Base-by-base conservation (phyloP, 2,113 vertebrate genomes). In the Corydoras sp. region DNA sequence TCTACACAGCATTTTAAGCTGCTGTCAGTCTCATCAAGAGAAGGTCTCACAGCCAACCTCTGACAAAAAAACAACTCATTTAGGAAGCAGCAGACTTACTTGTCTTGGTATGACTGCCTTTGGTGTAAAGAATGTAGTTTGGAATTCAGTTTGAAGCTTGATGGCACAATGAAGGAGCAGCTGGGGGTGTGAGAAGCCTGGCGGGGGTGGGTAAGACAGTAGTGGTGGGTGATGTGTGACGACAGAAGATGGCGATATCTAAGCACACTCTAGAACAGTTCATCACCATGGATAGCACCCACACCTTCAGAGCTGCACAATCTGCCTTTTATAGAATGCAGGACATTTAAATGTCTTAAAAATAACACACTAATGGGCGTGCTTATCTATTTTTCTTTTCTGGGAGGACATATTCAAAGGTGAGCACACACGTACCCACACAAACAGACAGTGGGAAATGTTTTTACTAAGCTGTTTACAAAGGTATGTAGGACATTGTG, bases 331-430 rank as follows among this genome's bases (percentile, higher is more conserved):
- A 75, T 55, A 60, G 68, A 49, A 49, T 12, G 35, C 50, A 53
- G 68, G 71, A 29, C 49, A 67, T 70, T 74, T 69, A 60, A 73
- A 70, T 62, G 72, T 15, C 53, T 74, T 71, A 30, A 70, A 71
- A 78, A 74, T 74, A 78, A 74, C 68, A 70, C 29, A 65, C 63
- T 78, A 72, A 78, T 75, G 65, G 69, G 15, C 10, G 50, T 15
- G 50, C 64, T 78, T 78, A 78, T 78, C 77, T 67, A 43, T 43
- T 63, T 56, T 43, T 58, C 32, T 51, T 31, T 6, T 59, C 58
- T 49, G 13, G 55, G 5, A 58, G 54, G 49, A 58, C 31, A 50
- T 30, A 29, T 31, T 55, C 56, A 56, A 32, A 51, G 67, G 35
- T 71, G 60, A 18, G 61, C 58, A 49, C 68, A 62, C 31, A 73